Evolutionary conservation across 2,888 invertebrate genomes (phyloP), one percentile per base, ranked within the genome.

Genomic region (Chironomus riparius): DNA sequence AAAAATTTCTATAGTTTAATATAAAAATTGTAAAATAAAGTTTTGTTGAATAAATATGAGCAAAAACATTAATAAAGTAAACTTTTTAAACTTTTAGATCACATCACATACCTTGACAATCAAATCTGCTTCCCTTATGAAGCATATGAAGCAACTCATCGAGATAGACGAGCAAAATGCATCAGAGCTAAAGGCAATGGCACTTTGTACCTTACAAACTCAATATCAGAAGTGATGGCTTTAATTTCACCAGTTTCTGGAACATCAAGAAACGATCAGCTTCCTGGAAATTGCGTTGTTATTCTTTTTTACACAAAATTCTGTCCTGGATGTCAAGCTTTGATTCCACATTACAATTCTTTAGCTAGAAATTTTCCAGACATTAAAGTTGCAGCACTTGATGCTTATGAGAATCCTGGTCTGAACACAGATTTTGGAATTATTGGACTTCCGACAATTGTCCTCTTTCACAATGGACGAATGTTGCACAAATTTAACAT

Each of bases 341-440:
- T 95, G 6, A 97, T 96, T 0, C 94, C 94, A 5, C 90, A 94
- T 81, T 95, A 91, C 80, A 98, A 98, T 86, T 93, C 96, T 0
- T 83, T 98, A 28, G 92, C 96, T 1, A 86, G 94, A 80, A 90
- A 92, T 3, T 98, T 93, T 84, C 94, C 95, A 1, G 90, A 91
- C 79, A 86, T 98, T 0, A 92, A 92, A 84, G 74, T 76, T 38
- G 91, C 95, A 10, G 97, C 94, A 2, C 89, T 98, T 18, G 96
- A 98, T 86, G 95, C 96, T 2, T 87, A 92, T 79, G 90, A 90
- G 81, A 90, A 92, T 80, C 90, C 91, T 81, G 89, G 92, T 77
- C 92, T 95, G 71, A 96, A 95, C 84, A 93, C 95, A 0, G 93
- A 95, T 79, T 95, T 93, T 83, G 96, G 96, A 10, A 92, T 96